A percentile compares a stretch with the other conserved stretches of the same genome.
Conservation (phyloP, 2,888 invertebrate species). For the Ochropleura leucogaster region DNA sequence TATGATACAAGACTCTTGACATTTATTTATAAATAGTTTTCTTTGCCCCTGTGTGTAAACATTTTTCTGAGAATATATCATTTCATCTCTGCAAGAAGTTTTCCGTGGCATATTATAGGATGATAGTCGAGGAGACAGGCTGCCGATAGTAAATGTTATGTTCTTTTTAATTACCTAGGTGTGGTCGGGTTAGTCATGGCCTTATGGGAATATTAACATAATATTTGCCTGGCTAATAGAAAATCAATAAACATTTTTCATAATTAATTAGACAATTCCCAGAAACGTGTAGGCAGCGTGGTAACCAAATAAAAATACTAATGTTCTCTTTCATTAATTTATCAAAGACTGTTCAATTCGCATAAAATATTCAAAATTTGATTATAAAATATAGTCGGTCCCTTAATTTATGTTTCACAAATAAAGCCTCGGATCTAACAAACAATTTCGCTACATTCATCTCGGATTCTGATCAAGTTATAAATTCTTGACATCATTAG, state of each 20-base stretch:
- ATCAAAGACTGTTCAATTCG: constrained; percentile 3
- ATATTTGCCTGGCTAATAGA: constrained; percentile 13
- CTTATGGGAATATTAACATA: constrained; percentile 35
- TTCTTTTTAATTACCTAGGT: constrained; percentile 26
- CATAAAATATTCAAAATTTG: constrained; percentile 27
- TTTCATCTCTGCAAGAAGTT: constrained; percentile 26
- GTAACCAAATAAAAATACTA: constrained; percentile 7
- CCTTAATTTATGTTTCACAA: constrained; percentile 39
- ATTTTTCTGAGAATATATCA: constrained; percentile 40
- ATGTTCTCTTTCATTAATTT: constrained; percentile 9
- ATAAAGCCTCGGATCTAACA: constrained; percentile 21
- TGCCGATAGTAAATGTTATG: not conserved
- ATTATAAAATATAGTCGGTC: constrained; percentile 21
- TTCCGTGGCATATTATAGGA: not conserved
- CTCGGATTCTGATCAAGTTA: constrained; percentile 37
- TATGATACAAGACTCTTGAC: constrained; percentile 4
- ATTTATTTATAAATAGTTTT: constrained; percentile 37
- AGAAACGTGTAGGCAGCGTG: constrained; percentile 1
- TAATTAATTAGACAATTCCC: constrained; percentile 23
- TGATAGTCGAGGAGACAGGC: constrained; percentile 41
- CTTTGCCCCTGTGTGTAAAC: constrained; percentile 8
- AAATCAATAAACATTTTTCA: constrained; percentile 29
- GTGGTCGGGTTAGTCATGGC: constrained; percentile 22
- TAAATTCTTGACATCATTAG: constrained; percentile 41
- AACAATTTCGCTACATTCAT: constrained; percentile 32